Base-by-base conservation (phyloP, 2,797 vertebrate genomes). In the Dromococcyx pavoninus region DNA sequence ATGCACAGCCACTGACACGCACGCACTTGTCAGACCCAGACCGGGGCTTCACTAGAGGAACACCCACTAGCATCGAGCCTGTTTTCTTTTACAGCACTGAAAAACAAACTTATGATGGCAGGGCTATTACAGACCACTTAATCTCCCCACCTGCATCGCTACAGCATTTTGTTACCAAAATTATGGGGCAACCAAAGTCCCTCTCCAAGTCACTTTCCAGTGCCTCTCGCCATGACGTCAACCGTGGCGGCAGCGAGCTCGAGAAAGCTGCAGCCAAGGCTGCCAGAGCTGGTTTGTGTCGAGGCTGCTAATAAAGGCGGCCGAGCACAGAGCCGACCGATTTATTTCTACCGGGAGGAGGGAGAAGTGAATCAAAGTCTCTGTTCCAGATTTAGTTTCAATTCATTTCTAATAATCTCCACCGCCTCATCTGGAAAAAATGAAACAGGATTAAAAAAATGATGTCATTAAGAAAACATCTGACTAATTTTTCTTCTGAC, bases 381-480 rank as follows among this genome's bases (percentile, higher is more conserved):
- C 90, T 91, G 89, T 97, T 90, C 91, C 70, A 78, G 90, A 96
- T 95, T 97, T 93, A 93, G 82, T 93, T 97, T 96, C 95, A 93
- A 92, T 91, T 91, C 92, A 67, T 77, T 93, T 95, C 94, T 95
- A 96, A 96, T 96, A 92, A 94, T 88, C 92, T 92, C 88, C 86
- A 92, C 88, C 15, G 28, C 67, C 92, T 96, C 90, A 87, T 96
- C 88, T 92, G 93, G 96, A 96, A 93, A 96, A 96, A 94, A 96
- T 78, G 93, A 96, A 92, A 92, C 46, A 56, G 95, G 95, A 95
- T 97, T 97, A 89, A 95, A 95, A 97, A 96, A 97, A 96, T 93
- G 89, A 93, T 88, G 89, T 93, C 88, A 93, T 95, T 96, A 94
- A 96, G 94, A 92, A 96, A 96, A 96, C 90, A 96, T 97, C 95